Percentiles rank a stretch among this genome's conserved stretches.
phyloP scores from a whole-genome alignment of 2,113 vertebrate genomes.

The Anoplopoma fimbria region DNA sequence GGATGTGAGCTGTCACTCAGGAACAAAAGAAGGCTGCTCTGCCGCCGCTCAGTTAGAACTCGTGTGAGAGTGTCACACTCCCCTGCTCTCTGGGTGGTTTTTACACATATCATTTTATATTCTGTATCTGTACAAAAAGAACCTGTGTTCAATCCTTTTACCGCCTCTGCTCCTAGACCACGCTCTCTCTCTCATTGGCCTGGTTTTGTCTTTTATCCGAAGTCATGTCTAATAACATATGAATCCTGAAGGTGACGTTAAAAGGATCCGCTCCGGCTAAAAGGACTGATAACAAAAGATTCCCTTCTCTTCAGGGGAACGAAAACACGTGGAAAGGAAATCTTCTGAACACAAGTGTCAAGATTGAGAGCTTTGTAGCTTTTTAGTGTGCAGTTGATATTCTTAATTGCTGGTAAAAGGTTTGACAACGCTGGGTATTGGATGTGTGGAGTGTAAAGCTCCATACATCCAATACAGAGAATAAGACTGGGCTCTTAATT shows the following conservation, averaged over 20 bases:
- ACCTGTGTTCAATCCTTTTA: conserved; percentile 35
- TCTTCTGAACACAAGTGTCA: conserved; percentile 48
- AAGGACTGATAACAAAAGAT: conserved; percentile 58
- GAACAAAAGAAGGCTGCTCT: conserved; percentile 39
- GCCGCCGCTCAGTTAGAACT: neutral
- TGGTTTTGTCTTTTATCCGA: conserved; percentile 60
- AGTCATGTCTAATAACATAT: conserved; percentile 61
- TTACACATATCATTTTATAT: conserved; percentile 30
- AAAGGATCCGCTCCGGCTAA: conserved; percentile 71
- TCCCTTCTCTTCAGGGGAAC: conserved; percentile 52
- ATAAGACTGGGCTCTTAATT: neutral
- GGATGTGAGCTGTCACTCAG: conserved; percentile 74
- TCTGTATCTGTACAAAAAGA: conserved; percentile 5
- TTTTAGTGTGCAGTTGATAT: conserved; percentile 49
- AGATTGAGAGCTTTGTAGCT: conserved; percentile 39
- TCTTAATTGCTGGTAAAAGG: conserved; percentile 47
- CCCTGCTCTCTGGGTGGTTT: neutral
- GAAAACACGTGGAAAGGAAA: conserved; percentile 41
- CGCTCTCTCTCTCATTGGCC: conserved; percentile 18
- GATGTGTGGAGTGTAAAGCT: conserved; percentile 29
- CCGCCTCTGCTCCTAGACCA: conserved; percentile 1
- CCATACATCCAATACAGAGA: neutral
- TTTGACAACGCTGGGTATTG: conserved; percentile 16
- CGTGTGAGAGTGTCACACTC: conserved; percentile 20
- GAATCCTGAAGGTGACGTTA: conserved; percentile 75